Conservation (phyloP, 2,797 vertebrate genomes). For the Rhynchotus rufescens region DNA sequence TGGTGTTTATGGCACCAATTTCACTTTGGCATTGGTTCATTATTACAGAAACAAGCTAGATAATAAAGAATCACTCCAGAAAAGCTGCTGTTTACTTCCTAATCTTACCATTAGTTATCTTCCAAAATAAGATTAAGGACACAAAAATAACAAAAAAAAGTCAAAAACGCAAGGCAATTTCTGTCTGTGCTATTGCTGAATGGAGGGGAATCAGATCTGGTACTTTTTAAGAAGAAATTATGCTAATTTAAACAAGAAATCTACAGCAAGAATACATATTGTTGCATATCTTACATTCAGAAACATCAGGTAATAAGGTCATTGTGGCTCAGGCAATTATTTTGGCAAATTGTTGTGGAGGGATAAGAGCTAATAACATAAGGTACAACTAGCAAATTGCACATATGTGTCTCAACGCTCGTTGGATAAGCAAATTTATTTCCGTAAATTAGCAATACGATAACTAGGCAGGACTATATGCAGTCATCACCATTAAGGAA, state of each 20-base stretch:
- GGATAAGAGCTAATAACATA: slow-evolving; percentile 69
- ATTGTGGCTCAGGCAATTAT: slow-evolving; percentile 68
- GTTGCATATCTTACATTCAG: slow-evolving; percentile 29
- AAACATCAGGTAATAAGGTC: slow-evolving; percentile 69
- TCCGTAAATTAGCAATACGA: slow-evolving; percentile 56
- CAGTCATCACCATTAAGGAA: background rate
- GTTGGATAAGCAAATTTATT: slow-evolving; percentile 56
- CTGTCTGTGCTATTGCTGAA: background rate
- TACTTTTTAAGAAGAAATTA: slow-evolving; percentile 54
- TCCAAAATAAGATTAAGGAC: slow-evolving; percentile 5
- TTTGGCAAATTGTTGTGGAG: slow-evolving; percentile 62
- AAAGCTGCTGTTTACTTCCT: slow-evolving; percentile 6
- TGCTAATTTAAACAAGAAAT: slow-evolving; percentile 66
- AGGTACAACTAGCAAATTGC: slow-evolving; percentile 43
- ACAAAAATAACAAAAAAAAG: slow-evolving; percentile 6
- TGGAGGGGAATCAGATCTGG: background rate
- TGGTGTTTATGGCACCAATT: background rate
- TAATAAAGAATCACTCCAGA: background rate
- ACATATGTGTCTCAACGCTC: background rate
- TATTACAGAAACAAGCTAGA: background rate
- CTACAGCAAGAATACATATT: slow-evolving; percentile 41
- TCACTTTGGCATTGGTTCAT: background rate
- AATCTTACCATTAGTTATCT: background rate
- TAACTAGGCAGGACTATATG: background rate
- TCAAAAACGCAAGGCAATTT: slow-evolving; percentile 11